Evolutionary conservation across 2,797 vertebrate species (phyloP).

Genomic region (Leuciscus waleckii): DNA sequence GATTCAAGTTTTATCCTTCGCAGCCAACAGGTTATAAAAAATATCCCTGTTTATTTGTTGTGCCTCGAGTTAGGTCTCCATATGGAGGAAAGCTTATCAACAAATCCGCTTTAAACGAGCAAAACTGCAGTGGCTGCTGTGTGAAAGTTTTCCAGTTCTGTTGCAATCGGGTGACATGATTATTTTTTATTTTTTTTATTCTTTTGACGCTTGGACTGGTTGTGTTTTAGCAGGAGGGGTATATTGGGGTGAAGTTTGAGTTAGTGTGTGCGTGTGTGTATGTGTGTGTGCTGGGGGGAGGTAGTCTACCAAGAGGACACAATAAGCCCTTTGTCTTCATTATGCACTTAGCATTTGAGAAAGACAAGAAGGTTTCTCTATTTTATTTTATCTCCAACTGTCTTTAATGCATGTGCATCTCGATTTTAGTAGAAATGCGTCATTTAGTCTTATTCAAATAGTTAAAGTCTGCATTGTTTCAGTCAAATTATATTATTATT

Average conservation of each 20-base stretch:
- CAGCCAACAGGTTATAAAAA: conserved; percentile 35
- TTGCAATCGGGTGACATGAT: not conserved
- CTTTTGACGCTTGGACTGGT: not conserved
- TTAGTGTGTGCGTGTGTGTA: not conserved
- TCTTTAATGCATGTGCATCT: not conserved
- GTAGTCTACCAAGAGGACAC: conserved; percentile 39
- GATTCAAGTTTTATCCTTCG: conserved; percentile 14
- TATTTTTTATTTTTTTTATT: not conserved
- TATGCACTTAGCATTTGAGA: conserved; percentile 43
- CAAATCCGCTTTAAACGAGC: not conserved
- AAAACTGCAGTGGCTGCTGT: conserved; percentile 14
- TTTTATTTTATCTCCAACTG: conserved; percentile 26
- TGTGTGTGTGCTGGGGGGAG: conserved; percentile 16
- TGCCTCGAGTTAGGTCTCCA: not conserved
- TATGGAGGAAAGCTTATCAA: conserved; percentile 1
- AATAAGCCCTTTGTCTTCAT: conserved; percentile 60
- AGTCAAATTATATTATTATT: not conserved
- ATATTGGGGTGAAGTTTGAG: conserved; percentile 34
- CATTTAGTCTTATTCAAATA: not conserved
- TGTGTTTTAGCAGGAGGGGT: conserved; percentile 20
- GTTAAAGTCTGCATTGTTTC: not conserved
- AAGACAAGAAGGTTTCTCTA: conserved; percentile 22
- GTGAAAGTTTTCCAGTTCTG: not conserved
- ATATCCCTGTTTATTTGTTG: conserved; percentile 30
- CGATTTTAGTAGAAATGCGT: not conserved